These are phyloP conservation scores for Trachelus stipa DNA, from an alignment of 2,888 invertebrate species.

Conservation along the genomic window DNA sequence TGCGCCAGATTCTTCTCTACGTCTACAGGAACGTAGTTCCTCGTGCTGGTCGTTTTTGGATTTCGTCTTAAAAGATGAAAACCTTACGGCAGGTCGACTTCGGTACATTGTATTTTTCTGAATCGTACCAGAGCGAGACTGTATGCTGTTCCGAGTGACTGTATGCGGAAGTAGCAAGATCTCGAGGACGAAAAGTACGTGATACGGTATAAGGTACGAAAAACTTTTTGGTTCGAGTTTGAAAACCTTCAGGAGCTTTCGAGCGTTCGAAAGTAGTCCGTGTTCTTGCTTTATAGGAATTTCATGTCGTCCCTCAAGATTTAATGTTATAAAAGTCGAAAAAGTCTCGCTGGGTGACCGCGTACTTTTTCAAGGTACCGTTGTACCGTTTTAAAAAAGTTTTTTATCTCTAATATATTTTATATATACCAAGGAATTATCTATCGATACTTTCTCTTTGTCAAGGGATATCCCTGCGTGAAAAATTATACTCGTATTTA, in stretches of 20 bases:
- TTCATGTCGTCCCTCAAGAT: neutral
- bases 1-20: neutral
- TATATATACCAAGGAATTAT: too few relatives aligned
- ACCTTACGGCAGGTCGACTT: neutral
- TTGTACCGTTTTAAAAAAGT: neutral
- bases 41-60: neutral
- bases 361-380: neutral
- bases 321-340: neutral
- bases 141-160: neutral
- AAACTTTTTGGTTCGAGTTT: neutral
- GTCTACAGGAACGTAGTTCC: neutral
- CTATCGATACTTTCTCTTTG: neutral
- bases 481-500: neutral
- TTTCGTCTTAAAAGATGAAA: neutral
- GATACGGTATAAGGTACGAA: neutral
- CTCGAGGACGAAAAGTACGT: neutral
- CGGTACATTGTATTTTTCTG: neutral
- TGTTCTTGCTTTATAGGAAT: neutral
- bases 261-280: neutral
- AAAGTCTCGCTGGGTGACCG: neutral
- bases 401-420: too few relatives aligned
- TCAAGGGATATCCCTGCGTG: neutral
- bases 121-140: neutral
- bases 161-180: neutral
- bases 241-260: neutral